Evolutionary conservation across 2,113 vertebrate species (phyloP).

Genomic region (Pseudopodoces humilis): DNA sequence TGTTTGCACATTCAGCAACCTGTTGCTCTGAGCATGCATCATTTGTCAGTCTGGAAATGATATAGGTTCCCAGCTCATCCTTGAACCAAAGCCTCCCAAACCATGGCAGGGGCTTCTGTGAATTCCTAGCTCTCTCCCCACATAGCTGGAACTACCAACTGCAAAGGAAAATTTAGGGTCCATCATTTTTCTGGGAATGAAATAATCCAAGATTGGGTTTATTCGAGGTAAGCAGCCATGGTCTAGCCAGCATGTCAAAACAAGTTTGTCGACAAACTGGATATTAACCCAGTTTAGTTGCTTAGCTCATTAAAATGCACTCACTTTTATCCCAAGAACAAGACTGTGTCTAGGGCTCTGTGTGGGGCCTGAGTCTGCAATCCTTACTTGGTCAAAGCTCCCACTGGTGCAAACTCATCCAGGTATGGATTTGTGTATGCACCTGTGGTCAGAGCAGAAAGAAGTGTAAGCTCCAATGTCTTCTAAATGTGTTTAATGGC

Average conservation of each 20-base stretch:
- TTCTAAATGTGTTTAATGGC: neutral
- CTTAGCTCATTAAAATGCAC: slow-evolving; percentile 35
- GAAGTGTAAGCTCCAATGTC: neutral
- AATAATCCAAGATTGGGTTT: neutral
- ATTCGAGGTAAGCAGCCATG: neutral
- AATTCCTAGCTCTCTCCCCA: neutral
- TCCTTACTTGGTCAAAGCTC: neutral
- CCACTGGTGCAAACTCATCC: neutral
- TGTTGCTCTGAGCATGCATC: neutral
- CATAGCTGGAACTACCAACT: neutral
- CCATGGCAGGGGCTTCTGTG: neutral
- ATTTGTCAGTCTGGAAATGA: neutral
- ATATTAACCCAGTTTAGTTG: slow-evolving; percentile 48
- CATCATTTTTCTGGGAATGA: neutral
- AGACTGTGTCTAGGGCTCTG: neutral
- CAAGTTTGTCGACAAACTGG: slow-evolving; percentile 56
- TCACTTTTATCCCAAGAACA: slow-evolving; percentile 16
- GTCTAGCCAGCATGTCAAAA: slow-evolving; percentile 14
- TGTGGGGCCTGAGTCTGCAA: neutral
- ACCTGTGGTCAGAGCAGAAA: neutral
- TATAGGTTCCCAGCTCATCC: neutral
- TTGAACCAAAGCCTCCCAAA: neutral
- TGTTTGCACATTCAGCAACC: neutral
- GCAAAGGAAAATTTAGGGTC: neutral
- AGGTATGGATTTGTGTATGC: neutral